Evolutionary conservation across 2,797 vertebrate genomes (phyloP).

Genomic region (Rhinoraja longicauda): DNA sequence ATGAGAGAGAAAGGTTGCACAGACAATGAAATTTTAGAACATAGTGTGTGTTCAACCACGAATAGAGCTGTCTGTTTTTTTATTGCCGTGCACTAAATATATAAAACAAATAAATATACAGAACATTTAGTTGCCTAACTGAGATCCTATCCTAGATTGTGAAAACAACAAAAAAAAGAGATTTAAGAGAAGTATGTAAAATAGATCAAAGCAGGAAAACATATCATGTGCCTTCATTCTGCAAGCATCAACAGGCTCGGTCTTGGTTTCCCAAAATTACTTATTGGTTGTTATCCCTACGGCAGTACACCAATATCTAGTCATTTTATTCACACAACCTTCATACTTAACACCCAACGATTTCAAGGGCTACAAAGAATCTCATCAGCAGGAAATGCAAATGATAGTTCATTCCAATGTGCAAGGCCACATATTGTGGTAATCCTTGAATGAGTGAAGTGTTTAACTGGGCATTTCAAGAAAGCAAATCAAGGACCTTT

Average conservation of each 20-base stretch:
- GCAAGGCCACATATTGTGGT: neutral
- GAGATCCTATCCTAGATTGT: neutral
- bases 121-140: neutral
- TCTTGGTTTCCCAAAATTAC: neutral
- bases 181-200: neutral
- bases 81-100: neutral
- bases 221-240: neutral
- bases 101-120: neutral
- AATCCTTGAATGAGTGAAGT: neutral
- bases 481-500: conserved; percentile 11
- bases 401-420: neutral
- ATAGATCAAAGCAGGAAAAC: neutral
- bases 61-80: neutral
- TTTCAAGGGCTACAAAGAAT: conserved; percentile 10
- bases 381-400: neutral
- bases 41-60: neutral
- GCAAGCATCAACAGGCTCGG: neutral
- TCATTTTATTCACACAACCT: neutral
- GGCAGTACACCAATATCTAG: neutral
- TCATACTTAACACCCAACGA: neutral
- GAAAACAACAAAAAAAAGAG: neutral
- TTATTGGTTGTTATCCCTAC: neutral
- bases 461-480: neutral
- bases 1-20: neutral
- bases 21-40: neutral